Evolutionary conservation across 92 coral and sea anemone genomes (phyloP).

Genomic region (Blastomussa wellsi): DNA sequence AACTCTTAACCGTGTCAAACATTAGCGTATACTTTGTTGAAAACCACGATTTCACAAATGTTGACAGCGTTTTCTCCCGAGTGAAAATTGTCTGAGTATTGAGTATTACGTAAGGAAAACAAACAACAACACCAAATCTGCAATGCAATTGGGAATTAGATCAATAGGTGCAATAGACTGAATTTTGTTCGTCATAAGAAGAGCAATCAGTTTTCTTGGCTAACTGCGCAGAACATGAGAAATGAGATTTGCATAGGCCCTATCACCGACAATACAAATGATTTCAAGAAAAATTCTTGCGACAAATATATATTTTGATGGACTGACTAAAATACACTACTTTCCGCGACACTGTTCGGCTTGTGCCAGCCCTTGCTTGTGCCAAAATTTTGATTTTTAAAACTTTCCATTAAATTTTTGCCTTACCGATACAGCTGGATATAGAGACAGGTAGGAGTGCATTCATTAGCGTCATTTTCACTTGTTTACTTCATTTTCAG

Average conservation of each 20-base stretch:
- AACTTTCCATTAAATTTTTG: neutral
- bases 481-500: neutral
- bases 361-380: too few species aligned
- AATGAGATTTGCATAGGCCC: neutral
- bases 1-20: neutral
- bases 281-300: neutral
- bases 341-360: neutral
- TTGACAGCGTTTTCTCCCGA: neutral
- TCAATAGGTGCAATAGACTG: neutral
- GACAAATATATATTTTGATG: neutral
- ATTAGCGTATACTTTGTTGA: neutral
- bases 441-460: too few species aligned
- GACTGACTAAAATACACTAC: neutral
- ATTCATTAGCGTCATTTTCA: neutral
- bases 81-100: neutral
- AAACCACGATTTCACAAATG: neutral
- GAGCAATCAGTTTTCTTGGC: neutral
- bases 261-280: neutral
- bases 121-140: neutral
- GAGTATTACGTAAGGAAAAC: neutral
- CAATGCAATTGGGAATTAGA: neutral
- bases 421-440: neutral
- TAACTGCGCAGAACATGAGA: neutral
- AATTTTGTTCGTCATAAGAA: neutral
- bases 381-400: neutral